Evolutionary conservation across 2,797 vertebrate species (phyloP).

Genomic region (Sebastes hubbsi): DNA sequence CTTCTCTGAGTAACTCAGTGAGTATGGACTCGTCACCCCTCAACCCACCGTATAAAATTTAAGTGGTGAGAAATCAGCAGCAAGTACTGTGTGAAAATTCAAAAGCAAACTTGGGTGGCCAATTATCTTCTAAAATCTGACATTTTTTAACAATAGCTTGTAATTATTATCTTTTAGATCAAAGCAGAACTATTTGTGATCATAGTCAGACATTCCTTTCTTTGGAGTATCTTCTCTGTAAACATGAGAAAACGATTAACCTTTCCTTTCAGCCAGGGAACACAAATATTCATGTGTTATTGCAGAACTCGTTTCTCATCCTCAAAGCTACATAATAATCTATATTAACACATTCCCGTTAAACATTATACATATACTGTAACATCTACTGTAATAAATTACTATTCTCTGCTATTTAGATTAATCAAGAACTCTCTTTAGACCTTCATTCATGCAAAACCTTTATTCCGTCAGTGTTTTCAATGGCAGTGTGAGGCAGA

Average conservation of each 20-base stretch:
- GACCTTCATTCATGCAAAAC: slow-evolving; percentile 4
- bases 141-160: slow-evolving; percentile 6
- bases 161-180: slow-evolving; percentile 11
- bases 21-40: not conserved
- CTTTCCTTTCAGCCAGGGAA: slow-evolving; percentile 1
- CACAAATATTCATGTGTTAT: slow-evolving; percentile 21
- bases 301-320: not conserved
- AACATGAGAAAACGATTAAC: slow-evolving; percentile 10
- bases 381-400: not conserved
- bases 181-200: slow-evolving; percentile 30
- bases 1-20: not conserved
- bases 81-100: not conserved
- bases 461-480: slow-evolving; percentile 10
- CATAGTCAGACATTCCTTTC: slow-evolving; percentile 4
- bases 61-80: not conserved
- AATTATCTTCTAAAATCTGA: not conserved
- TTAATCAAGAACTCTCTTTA: not conserved
- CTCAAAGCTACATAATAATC: not conserved
- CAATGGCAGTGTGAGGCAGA: not conserved
- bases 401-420: not conserved
- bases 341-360: not conserved
- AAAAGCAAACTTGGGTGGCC: slow-evolving; percentile 4
- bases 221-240: slow-evolving; percentile 20
- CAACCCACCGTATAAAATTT: not conserved
- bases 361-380: not conserved